Percentiles rank a stretch among this genome's conserved stretches.
These are phyloP conservation scores for Drosophila pandora DNA, from an alignment of 1,140 invertebrate species.

Conservation along the genomic window DNA sequence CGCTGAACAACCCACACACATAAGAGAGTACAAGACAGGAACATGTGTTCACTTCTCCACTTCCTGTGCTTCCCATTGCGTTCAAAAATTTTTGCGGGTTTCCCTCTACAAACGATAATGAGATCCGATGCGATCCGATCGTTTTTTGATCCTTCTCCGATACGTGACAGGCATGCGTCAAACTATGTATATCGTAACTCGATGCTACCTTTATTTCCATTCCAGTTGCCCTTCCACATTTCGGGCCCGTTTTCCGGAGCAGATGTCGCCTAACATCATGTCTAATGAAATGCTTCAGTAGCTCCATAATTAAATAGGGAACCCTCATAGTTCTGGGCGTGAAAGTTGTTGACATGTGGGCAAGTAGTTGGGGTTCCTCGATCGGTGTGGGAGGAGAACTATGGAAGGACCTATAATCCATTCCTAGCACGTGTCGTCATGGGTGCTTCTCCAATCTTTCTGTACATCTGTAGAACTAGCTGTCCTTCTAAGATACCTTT, in stretches of 20 bases:
- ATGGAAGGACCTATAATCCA: slow-evolving; percentile 16
- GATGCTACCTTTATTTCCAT: slow-evolving; percentile 45
- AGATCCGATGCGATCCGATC: slow-evolving; percentile 37
- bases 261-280: slow-evolving; percentile 54
- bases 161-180: slow-evolving; percentile 76
- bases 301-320: slow-evolving; percentile 45
- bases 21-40: slow-evolving; percentile 10
- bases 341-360: slow-evolving; percentile 74
- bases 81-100: slow-evolving; percentile 56
- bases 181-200: slow-evolving; percentile 39
- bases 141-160: slow-evolving; percentile 27
- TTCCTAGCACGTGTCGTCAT: slow-evolving; percentile 45
- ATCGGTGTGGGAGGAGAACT: background rate
- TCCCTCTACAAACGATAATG: slow-evolving; percentile 39
- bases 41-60: slow-evolving; percentile 48
- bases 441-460: slow-evolving; percentile 22
- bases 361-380: slow-evolving; percentile 1
- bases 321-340: slow-evolving; percentile 62
- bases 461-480: background rate
- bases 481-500: background rate
- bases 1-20: slow-evolving; percentile 36
- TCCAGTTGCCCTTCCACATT: slow-evolving; percentile 23
- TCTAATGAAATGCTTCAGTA: slow-evolving; percentile 69
- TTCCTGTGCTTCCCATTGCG: slow-evolving; percentile 33
- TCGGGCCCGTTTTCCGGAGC: slow-evolving; percentile 33